phyloP scores from a whole-genome alignment of 1,140 invertebrate species.

The Drosophila ercepeae region DNA sequence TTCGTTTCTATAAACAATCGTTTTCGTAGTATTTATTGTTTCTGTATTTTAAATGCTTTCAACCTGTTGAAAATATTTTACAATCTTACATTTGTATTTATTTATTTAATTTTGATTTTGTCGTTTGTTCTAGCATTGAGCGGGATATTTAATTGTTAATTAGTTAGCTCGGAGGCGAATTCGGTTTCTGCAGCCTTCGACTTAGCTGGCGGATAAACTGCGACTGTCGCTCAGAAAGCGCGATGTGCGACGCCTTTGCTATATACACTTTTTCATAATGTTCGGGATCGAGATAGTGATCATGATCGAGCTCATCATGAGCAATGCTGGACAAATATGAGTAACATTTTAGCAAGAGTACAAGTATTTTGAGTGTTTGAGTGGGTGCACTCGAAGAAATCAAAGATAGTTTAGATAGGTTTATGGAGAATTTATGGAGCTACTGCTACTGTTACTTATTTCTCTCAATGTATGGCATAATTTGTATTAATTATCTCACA shows the following conservation, averaged over 20 bases:
- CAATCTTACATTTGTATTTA: constrained; percentile 36
- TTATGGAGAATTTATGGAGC: too few relatives aligned
- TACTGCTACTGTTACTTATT: too few relatives aligned
- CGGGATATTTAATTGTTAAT: constrained; percentile 23
- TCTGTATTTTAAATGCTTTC: constrained; percentile 45
- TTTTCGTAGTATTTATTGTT: constrained; percentile 38
- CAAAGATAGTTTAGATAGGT: background rate
- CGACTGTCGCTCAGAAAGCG: constrained; percentile 54
- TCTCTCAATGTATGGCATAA: constrained; percentile 54
- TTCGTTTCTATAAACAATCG: constrained; percentile 71
- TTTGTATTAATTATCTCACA: constrained; percentile 69
- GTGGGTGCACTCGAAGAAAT: constrained; percentile 44
- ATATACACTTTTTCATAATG: constrained; percentile 2
- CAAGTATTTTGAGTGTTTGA: background rate
- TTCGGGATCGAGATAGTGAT: constrained; percentile 19
- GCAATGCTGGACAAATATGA: constrained; percentile 66
- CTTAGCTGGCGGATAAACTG: constrained; percentile 61
- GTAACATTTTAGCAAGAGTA: constrained; percentile 30
- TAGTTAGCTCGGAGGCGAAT: constrained; percentile 31
- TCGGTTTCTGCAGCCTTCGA: constrained; percentile 28
- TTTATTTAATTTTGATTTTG: constrained; percentile 8
- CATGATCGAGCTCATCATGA: background rate
- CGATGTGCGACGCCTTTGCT: constrained; percentile 38
- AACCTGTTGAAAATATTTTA: constrained; percentile 67
- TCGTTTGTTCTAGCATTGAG: constrained; percentile 6